phyloP scores from a whole-genome alignment of 2,113 vertebrate species.

The Athene noctua region DNA sequence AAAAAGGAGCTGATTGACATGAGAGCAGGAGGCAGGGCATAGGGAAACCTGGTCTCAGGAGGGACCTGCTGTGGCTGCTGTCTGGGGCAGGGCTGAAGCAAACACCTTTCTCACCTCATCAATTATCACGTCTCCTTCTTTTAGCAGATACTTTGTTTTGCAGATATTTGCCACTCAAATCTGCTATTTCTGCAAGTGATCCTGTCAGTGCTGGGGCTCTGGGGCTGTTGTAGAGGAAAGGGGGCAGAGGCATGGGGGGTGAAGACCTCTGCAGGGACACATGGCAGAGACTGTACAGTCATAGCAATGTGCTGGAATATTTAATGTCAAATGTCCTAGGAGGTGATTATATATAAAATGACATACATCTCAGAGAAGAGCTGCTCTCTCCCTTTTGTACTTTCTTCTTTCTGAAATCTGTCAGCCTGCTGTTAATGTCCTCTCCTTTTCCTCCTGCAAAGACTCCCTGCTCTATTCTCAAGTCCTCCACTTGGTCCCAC shows the following conservation, averaged over 20 bases:
- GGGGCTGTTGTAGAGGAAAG: neutral
- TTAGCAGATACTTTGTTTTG: neutral
- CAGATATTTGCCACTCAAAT: neutral
- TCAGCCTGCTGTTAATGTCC: neutral
- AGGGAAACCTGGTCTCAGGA: conserved; percentile 16
- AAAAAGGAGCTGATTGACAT: neutral
- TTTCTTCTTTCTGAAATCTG: neutral
- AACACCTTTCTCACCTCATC: neutral
- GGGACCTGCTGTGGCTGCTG: neutral
- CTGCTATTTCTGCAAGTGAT: neutral
- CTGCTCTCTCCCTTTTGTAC: neutral
- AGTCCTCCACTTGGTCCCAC: neutral
- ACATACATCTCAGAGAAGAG: neutral
- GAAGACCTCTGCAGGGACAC: neutral
- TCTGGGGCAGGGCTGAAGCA: neutral
- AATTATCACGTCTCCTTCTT: neutral
- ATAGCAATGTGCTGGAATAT: neutral
- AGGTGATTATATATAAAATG: neutral
- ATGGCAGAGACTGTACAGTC: neutral
- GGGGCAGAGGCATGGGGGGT: neutral
- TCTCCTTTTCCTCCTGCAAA: neutral
- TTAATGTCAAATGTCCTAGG: neutral
- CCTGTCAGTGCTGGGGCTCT: neutral
- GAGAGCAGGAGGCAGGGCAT: neutral
- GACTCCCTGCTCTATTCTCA: neutral